Percentiles rank a stretch among this genome's conserved stretches.
Evolutionary conservation across 2,797 vertebrate genomes (phyloP).

Genomic region (Coregonus ussuriensis): DNA sequence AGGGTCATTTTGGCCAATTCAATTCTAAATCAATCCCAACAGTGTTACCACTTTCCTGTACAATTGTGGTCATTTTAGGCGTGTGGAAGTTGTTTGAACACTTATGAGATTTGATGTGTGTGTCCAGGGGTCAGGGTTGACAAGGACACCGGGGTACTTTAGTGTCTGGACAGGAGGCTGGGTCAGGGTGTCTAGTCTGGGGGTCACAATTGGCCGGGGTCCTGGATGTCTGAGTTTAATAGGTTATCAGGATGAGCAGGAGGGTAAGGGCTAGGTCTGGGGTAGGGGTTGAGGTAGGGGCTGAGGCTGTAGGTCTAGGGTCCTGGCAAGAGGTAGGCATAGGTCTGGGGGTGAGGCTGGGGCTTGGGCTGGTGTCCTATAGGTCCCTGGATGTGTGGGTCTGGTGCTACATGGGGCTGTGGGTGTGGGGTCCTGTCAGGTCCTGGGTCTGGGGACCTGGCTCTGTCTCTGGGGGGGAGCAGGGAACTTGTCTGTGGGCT

Average conservation of each 20-base stretch:
- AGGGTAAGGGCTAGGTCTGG: neutral
- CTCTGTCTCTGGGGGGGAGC: neutral
- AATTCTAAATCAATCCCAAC: constrained; percentile 24
- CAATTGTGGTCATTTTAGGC: constrained; percentile 21
- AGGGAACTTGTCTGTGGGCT: constrained; percentile 27
- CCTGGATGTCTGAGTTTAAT: constrained; percentile 31
- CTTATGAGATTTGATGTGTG: constrained; percentile 40
- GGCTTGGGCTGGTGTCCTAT: constrained; percentile 20
- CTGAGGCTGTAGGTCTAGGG: neutral
- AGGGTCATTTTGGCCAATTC: constrained; percentile 14
- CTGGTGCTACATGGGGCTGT: constrained; percentile 5
- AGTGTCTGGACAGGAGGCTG: constrained; percentile 66
- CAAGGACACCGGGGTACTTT: constrained; percentile 54
- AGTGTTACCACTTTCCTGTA: constrained; percentile 19
- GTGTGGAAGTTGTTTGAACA: constrained; percentile 26
- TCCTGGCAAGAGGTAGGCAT: neutral
- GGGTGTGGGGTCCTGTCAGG: constrained; percentile 5
- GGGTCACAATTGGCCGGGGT: constrained; percentile 47
- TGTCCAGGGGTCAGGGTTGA: constrained; percentile 47
- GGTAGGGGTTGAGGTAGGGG: neutral
- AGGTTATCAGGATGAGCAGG: constrained; percentile 27
- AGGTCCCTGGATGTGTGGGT: neutral
- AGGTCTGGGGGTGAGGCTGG: neutral
- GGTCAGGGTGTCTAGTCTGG: constrained; percentile 37
- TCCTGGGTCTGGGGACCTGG: neutral